phyloP scores from a whole-genome alignment of 2,888 invertebrate species.

The Pristionchus arcanus region DNA sequence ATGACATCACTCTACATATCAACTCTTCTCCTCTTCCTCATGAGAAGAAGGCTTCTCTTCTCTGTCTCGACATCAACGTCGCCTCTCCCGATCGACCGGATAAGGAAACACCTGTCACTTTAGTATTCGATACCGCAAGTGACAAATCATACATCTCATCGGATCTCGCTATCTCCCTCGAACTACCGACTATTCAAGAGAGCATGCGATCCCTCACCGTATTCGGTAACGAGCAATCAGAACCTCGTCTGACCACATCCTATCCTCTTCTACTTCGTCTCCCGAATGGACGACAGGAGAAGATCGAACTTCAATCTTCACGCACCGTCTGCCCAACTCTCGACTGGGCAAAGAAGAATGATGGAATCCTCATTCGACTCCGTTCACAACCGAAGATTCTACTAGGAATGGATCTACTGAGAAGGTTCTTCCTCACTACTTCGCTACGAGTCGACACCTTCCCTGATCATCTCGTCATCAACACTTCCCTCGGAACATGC shows the following conservation, averaged over 20 bases:
- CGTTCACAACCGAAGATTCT: neutral
- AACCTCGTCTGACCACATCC: neutral
- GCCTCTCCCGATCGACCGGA: neutral
- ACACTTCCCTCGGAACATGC: neutral
- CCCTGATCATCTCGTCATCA: neutral
- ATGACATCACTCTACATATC: slow-evolving; percentile 26
- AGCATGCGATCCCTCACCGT: neutral
- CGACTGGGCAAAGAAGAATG: neutral
- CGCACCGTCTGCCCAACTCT: neutral
- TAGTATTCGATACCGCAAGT: neutral
- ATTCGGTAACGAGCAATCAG: neutral
- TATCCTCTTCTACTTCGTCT: neutral
- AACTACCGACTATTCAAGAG: neutral
- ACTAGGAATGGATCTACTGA: neutral
- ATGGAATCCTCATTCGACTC: neutral
- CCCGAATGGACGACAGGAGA: neutral
- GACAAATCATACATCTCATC: neutral
- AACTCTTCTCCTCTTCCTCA: neutral
- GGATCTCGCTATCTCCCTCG: neutral
- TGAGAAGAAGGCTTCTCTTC: neutral
- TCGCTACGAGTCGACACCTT: neutral
- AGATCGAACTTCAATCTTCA: neutral
- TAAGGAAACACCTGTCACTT: neutral
- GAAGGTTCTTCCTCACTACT: neutral
- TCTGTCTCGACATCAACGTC: slow-evolving; percentile 17